Conservation (phyloP, 2,888 invertebrate species). For the Exocentrus adspersus region DNA sequence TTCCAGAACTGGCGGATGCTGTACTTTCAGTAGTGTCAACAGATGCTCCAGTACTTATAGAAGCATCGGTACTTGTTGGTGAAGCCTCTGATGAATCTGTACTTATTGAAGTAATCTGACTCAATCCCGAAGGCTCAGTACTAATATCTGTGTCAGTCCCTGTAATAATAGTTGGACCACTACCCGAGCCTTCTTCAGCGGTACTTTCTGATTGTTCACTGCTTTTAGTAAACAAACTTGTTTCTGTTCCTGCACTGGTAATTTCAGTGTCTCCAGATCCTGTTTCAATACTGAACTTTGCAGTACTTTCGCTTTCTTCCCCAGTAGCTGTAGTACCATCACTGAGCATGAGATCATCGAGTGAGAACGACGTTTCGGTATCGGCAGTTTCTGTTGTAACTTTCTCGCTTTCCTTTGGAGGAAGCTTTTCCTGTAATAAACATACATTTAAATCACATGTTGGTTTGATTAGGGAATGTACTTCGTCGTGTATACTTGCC, state of each 20-base stretch:
- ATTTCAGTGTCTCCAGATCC: constrained; percentile 55
- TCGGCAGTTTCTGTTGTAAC: constrained; percentile 9
- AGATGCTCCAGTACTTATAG: no score
- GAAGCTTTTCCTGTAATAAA: neutral
- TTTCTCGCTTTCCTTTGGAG: neutral
- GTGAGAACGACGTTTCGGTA: constrained; percentile 57
- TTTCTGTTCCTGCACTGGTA: constrained; percentile 31
- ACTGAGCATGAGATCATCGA: constrained; percentile 66
- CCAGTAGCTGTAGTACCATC: constrained; percentile 61
- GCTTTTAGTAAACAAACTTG: constrained; percentile 21
- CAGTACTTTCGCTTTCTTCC: constrained; percentile 36
- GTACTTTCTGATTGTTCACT: constrained; percentile 23
- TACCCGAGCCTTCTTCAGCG: constrained; percentile 46
- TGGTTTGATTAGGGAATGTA: neutral
- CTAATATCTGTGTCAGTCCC: constrained; percentile 41
- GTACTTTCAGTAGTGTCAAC: constrained; percentile 24
- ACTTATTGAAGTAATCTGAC: constrained; percentile 19
- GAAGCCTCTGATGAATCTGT: constrained; percentile 9
- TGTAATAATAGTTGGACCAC: constrained; percentile 34
- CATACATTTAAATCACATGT: neutral
- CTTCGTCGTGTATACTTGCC: constrained; percentile 16
- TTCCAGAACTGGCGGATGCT: constrained; percentile 20
- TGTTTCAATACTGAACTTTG: constrained; percentile 21
- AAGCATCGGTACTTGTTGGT: no score
- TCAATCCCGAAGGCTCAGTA: constrained; percentile 19